These are phyloP conservation scores for Drosophila melanosoma DNA, from an alignment of 2,888 invertebrate species.

Conservation along the genomic window DNA sequence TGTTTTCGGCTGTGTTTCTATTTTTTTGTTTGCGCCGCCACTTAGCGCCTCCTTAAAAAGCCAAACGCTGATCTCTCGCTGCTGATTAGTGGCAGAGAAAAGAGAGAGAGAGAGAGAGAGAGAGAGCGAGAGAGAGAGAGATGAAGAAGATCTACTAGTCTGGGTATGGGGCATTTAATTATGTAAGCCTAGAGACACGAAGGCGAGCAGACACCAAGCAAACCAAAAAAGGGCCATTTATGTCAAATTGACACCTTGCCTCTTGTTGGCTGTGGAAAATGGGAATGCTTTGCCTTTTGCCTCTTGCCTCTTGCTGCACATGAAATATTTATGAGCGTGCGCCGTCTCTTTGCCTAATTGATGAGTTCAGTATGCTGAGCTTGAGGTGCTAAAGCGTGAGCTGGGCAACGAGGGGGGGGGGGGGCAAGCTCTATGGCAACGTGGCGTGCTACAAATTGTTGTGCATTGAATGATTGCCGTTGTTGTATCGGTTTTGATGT, in stretches of 20 bases:
- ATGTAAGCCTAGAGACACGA: constrained; percentile 68
- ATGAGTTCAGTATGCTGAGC: constrained; percentile 63
- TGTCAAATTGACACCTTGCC: constrained; percentile 79
- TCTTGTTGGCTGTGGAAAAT: constrained; percentile 23
- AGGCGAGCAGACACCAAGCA: constrained; percentile 16
- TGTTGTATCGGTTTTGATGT: constrained; percentile 12
- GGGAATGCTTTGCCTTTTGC: constrained; percentile 23
- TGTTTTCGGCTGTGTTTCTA: constrained; percentile 40
- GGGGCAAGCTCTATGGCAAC: constrained; percentile 34
- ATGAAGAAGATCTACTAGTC: constrained; percentile 23
- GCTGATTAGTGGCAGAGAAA: constrained; percentile 54
- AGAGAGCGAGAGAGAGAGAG: not conserved
- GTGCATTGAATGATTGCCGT: constrained; percentile 40
- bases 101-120: not conserved
- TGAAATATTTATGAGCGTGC: constrained; percentile 79
- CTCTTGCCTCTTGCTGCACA: constrained; percentile 36
- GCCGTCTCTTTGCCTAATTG: constrained; percentile 73
- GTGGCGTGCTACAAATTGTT: constrained; percentile 65
- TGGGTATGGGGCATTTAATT: constrained; percentile 65
- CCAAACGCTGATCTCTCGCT: constrained; percentile 47
- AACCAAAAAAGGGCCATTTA: constrained; percentile 63
- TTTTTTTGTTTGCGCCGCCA: constrained; percentile 66
- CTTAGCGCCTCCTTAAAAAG: constrained; percentile 72
- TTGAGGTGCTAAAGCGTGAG: constrained; percentile 58
- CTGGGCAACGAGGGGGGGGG: not conserved